Conservation (phyloP, 2,888 invertebrate genomes). For the Sepiola atlantica region DNA sequence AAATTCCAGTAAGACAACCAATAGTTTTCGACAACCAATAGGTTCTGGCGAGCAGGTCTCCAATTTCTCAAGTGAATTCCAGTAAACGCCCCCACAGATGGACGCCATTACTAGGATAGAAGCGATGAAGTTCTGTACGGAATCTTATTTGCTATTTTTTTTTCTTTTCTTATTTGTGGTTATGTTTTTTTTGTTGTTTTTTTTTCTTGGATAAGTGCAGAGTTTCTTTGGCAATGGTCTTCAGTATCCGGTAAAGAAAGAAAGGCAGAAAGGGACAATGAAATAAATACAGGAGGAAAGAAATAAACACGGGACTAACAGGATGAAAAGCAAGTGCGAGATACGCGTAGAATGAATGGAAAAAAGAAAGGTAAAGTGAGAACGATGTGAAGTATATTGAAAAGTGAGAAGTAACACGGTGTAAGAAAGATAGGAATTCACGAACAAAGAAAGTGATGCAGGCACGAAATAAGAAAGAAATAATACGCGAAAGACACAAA, state of each 20-base stretch:
- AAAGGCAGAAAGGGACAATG: background rate
- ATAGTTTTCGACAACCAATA: conserved; percentile 18
- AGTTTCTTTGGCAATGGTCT: conserved; percentile 22
- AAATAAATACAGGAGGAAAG: background rate
- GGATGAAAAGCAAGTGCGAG: background rate
- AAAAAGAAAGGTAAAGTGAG: background rate
- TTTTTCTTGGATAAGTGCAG: background rate
- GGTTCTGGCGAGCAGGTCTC: background rate
- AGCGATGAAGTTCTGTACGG: background rate
- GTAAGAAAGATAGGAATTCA: too few relatives aligned
- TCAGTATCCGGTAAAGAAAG: background rate
- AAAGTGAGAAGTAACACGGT: too few relatives aligned
- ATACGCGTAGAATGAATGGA: background rate
- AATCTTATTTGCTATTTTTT: background rate
- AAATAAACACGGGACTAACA: background rate
- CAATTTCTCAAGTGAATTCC: background rate
- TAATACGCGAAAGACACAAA: too few relatives aligned
- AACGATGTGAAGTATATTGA: background rate
- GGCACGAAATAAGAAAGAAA: too few relatives aligned
- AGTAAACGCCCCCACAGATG: background rate
- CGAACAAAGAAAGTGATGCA: too few relatives aligned
- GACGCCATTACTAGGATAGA: background rate
- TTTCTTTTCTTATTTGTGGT: too few relatives aligned
- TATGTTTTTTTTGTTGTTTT: background rate
- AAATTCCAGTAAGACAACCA: background rate